Percentiles rank a stretch among this genome's conserved stretches.
Conservation (phyloP, 2,797 vertebrate genomes). For the Malurus leucopterus region DNA sequence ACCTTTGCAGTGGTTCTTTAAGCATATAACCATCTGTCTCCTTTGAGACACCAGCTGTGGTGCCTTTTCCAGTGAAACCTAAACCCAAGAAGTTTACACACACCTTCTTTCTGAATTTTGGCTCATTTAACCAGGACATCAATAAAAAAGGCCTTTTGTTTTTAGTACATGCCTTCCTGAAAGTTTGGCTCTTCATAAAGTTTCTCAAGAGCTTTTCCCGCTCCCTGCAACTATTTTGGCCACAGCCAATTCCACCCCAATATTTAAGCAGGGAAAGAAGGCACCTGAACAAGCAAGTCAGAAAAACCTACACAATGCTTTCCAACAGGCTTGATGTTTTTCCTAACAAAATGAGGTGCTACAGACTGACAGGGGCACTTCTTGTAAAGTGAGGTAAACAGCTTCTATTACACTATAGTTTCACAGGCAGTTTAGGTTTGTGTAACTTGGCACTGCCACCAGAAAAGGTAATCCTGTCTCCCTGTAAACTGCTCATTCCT, state of each 20-base stretch:
- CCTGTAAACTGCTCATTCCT: slow-evolving; percentile 38
- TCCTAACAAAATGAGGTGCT: slow-evolving; percentile 47
- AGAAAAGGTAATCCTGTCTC: slow-evolving; percentile 33
- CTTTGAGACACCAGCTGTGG: not conserved
- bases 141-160: slow-evolving; percentile 22
- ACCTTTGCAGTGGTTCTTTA: not conserved
- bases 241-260: not conserved
- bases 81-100: not conserved
- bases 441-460: slow-evolving; percentile 41
- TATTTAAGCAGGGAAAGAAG: slow-evolving; percentile 3
- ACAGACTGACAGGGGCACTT: slow-evolving; percentile 30
- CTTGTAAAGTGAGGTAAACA: slow-evolving; percentile 42
- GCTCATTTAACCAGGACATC: not conserved
- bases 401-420: slow-evolving; percentile 34
- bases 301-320: slow-evolving; percentile 46
- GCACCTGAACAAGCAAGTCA: slow-evolving; percentile 55
- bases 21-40: not conserved
- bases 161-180: slow-evolving; percentile 2
- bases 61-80: not conserved
- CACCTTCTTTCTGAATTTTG: not conserved
- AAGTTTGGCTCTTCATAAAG: not conserved
- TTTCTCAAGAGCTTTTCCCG: not conserved
- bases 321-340: slow-evolving; percentile 22
- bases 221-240: slow-evolving; percentile 15
- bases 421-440: slow-evolving; percentile 39